A percentile compares a stretch with the other conserved stretches of the same genome.
These are phyloP conservation scores for Diglossa cyanea DNA, from an alignment of 2,797 vertebrate genomes.

Conservation along the genomic window DNA sequence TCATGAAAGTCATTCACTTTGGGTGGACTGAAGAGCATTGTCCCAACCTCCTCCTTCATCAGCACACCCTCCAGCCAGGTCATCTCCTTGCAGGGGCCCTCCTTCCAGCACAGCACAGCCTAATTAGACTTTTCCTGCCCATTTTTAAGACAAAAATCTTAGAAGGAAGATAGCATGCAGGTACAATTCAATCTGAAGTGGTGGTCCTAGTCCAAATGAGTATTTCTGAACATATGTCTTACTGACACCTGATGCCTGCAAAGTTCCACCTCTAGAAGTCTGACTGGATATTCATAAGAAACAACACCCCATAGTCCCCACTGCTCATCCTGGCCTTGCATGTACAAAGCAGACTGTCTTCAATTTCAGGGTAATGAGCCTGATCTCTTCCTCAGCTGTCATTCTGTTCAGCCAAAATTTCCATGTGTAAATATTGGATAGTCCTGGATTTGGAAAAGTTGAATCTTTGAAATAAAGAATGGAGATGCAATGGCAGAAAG, in stretches of 20 bases:
- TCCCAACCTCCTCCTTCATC: not conserved
- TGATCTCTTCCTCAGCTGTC: not conserved
- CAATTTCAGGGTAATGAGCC: not conserved
- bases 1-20: not conserved
- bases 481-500: not conserved
- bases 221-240: not conserved
- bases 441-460: not conserved
- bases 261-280: not conserved
- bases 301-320: not conserved
- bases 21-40: not conserved
- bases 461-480: not conserved
- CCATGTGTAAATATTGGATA: not conserved
- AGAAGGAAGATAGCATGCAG: not conserved
- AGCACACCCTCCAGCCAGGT: not conserved
- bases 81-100: not conserved
- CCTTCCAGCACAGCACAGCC: not conserved
- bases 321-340: not conserved
- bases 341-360: not conserved
- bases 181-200: not conserved
- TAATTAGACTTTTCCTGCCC: not conserved
- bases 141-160: not conserved
- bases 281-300: not conserved
- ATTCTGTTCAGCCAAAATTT: not conserved
- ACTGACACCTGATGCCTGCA: not conserved
- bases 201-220: not conserved